These are phyloP conservation scores for Oryctolagus cuniculus DNA, from an alignment of 2,113 vertebrate genomes.

Conservation along the genomic window DNA sequence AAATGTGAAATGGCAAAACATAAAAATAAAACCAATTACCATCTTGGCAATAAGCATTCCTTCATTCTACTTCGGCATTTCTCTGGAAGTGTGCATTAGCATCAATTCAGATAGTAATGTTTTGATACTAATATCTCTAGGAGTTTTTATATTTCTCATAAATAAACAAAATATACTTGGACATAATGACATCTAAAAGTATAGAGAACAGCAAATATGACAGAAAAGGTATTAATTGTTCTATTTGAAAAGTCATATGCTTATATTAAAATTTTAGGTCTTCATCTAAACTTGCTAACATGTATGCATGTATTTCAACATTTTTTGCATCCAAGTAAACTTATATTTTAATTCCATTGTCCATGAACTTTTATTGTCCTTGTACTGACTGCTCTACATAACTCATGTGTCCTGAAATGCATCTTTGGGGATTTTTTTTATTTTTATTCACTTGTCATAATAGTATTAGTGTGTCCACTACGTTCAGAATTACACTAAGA, in stretches of 20 bases:
- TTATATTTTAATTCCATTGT: too few relatives aligned
- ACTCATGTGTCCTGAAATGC: neutral
- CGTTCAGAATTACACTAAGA: neutral
- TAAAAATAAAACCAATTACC: slow-evolving; percentile 67
- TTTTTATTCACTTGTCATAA: neutral
- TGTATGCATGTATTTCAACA: too few relatives aligned
- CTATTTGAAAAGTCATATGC: neutral
- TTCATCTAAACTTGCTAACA: neutral
- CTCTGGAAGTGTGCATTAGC: slow-evolving; percentile 54
- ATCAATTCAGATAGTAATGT: slow-evolving; percentile 45
- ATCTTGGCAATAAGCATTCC: slow-evolving; percentile 39
- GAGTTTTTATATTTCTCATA: slow-evolving; percentile 35
- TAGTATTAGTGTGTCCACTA: too few relatives aligned
- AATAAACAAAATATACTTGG: slow-evolving; percentile 35
- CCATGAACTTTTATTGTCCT: too few relatives aligned
- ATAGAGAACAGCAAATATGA: slow-evolving; percentile 39
- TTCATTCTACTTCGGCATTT: slow-evolving; percentile 37
- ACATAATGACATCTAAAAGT: slow-evolving; percentile 35
- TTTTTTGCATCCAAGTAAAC: too few relatives aligned
- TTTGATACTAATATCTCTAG: slow-evolving; percentile 10
- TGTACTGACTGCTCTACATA: neutral
- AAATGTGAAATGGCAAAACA: slow-evolving; percentile 50
- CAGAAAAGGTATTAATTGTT: neutral
- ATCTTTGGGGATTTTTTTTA: neutral
- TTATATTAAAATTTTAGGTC: slow-evolving; percentile 6